These are phyloP conservation scores for Varanus salvator DNA, from an alignment of 2,113 vertebrate species.

Conservation along the genomic window DNA sequence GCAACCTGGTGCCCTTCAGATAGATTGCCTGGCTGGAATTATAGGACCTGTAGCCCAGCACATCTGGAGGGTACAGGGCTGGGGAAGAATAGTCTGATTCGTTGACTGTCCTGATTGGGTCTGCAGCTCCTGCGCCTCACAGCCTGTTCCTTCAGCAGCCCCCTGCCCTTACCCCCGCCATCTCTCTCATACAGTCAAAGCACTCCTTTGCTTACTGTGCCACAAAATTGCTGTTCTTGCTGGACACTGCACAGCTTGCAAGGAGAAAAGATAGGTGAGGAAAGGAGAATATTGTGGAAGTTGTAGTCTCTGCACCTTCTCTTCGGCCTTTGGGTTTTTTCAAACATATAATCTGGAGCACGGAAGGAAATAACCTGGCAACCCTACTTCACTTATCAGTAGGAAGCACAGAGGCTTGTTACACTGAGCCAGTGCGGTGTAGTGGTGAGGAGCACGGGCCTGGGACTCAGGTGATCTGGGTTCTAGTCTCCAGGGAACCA, in stretches of 20 bases:
- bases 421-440: no score
- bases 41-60: not conserved
- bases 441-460: no score
- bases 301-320: not conserved
- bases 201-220: not conserved
- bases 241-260: not conserved
- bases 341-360: not conserved
- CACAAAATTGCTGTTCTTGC: not conserved
- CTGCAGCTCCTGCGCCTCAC: not conserved
- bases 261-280: no score
- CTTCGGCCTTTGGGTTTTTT: no score
- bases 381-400: not conserved
- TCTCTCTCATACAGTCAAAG: not conserved
- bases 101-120: not conserved
- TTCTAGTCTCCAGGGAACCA: no score
- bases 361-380: not conserved
- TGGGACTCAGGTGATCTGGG: no score
- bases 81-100: not conserved
- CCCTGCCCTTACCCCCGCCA: not conserved
- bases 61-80: not conserved
- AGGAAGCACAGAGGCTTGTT: not conserved
- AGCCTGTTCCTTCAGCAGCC: not conserved
- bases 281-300: not conserved
- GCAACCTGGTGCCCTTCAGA: not conserved
- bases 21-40: not conserved